phyloP scores from a whole-genome alignment of 2,888 invertebrate genomes.

The Limnephilus marmoratus region DNA sequence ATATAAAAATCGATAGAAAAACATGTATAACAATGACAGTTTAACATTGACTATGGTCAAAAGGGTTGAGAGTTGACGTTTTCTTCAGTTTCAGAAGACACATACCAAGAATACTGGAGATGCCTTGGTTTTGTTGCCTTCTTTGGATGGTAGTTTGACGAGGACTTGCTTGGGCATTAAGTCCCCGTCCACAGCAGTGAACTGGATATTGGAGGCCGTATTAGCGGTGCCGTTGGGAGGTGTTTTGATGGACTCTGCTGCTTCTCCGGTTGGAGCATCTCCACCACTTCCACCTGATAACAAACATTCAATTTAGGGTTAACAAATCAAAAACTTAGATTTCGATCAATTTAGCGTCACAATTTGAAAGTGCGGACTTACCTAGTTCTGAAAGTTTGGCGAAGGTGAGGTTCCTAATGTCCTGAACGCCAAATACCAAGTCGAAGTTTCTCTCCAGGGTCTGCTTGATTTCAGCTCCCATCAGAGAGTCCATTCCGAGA shows the following conservation, averaged over 20 bases:
- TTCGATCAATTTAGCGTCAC: too few relatives aligned
- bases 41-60: too few relatives aligned
- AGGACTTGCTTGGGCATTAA: conserved; percentile 87
- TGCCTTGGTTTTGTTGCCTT: conserved; percentile 70
- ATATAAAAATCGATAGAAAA: too few relatives aligned
- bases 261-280: conserved; percentile 65
- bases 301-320: not conserved
- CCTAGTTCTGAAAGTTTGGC: conserved; percentile 82
- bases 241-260: conserved; percentile 63
- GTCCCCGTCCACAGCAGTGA: conserved; percentile 75
- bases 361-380: too few relatives aligned
- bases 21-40: too few relatives aligned
- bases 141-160: conserved; percentile 81
- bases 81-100: conserved; percentile 22
- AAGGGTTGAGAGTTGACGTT: not conserved
- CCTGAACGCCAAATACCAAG: conserved; percentile 91
- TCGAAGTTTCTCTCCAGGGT: conserved; percentile 95
- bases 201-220: conserved; percentile 71
- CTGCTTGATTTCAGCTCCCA: conserved; percentile 99
- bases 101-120: conserved; percentile 80
- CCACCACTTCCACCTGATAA: conserved; percentile 62
- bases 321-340: too few relatives aligned
- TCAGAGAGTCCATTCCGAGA: conserved; percentile 98
- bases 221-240: conserved; percentile 70
- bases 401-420: conserved; percentile 91